phyloP scores from a whole-genome alignment of 2,113 vertebrate species.

The Hippocampus comes region DNA sequence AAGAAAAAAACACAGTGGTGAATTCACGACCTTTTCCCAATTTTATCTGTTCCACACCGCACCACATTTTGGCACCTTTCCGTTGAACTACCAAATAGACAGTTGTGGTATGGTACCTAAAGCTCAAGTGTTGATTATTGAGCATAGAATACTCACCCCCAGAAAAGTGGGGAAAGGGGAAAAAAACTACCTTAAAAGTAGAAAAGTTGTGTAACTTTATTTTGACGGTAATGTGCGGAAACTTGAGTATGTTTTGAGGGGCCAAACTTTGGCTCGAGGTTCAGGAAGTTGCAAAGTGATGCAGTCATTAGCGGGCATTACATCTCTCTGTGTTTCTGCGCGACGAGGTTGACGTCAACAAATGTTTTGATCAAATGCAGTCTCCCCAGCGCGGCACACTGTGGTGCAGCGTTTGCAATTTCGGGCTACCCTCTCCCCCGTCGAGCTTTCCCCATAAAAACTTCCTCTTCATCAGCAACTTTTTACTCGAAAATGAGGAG shows the following conservation, averaged over 20 bases:
- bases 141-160: background rate
- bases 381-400: slow-evolving; percentile 21
- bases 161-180: background rate
- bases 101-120: background rate
- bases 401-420: slow-evolving; percentile 56
- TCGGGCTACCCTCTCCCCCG: slow-evolving; percentile 19
- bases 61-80: background rate
- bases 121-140: background rate
- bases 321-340: slow-evolving; percentile 10
- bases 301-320: slow-evolving; percentile 42
- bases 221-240: background rate
- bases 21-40: background rate
- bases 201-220: background rate
- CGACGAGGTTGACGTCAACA: slow-evolving; percentile 23
- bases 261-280: slow-evolving; percentile 1
- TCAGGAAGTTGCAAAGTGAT: slow-evolving; percentile 5
- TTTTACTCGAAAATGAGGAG: slow-evolving; percentile 16
- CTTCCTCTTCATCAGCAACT: slow-evolving; percentile 61
- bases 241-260: background rate
- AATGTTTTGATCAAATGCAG: slow-evolving; percentile 52
- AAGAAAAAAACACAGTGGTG: background rate
- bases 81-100: background rate
- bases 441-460: slow-evolving; percentile 52
- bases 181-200: background rate
- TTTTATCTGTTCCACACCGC: background rate